Evolutionary conservation across 1,140 invertebrate species (phyloP), one percentile per base, ranked within the genome.

Genomic region (Rhynchophorus ferrugineus): DNA sequence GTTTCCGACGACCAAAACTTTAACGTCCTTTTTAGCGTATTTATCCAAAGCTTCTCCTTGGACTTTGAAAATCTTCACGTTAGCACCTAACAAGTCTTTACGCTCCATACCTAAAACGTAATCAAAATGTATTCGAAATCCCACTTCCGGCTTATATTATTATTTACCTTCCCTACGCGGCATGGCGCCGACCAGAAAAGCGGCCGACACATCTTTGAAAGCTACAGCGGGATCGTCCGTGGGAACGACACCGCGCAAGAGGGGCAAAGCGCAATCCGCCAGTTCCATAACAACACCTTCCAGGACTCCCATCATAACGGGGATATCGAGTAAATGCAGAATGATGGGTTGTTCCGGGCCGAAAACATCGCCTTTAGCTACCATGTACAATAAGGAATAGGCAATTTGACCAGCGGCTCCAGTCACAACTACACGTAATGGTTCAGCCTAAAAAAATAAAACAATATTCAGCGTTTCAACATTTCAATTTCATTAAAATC

Each of bases 181-280:
- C 96, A 99, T 99, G 3, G 97, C 86, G 36, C 97, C 97, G 33
- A 99, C 94, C 38, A 99, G 75, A 67, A 99, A 98, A n/a, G 94
- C 97, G 41, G 93, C 91, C 63, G 95, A 90, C 42, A 97, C 90
- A 76, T 96, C 88, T 64, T 93, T 91, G 72, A 99, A 99, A 34
- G 91, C 97, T 36, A 80, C 83, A 44, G 80, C 82, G 34, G 89
- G 88, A 64, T 95, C 87, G 59, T 81, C 85, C 24, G 95, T 98
- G 9, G 91, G 81, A 1, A 95, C 73, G 41, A 98, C 83, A 46
- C 85, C 85, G 78, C 68, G 64, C 44, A 98, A 73, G 7, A 97
- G 74, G n/a, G 95, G 91, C 59, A 98, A 75, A 20, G 95, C 92
- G 73, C 95, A 96, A 71, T 99, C 97, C 41, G 84, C 78, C 17